A percentile compares a stretch with the other conserved stretches of the same genome.
Conservation (phyloP, 2,888 invertebrate genomes). For the Nipponacmea schrenckii region DNA sequence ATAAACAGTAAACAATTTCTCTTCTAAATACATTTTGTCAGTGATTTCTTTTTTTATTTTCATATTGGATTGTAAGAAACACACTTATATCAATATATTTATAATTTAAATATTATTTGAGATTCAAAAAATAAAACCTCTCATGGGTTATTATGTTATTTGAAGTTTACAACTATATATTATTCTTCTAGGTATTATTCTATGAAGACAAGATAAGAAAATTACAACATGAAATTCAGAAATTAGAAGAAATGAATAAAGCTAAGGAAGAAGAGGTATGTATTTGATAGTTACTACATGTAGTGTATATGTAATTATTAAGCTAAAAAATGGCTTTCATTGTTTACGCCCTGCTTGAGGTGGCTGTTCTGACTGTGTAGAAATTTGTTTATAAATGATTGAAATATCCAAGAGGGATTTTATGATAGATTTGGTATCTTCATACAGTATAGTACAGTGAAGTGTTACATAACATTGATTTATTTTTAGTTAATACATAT, state of each 20-base stretch:
- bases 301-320: not conserved
- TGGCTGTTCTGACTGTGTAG: not conserved
- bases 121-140: no score
- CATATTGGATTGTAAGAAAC: no score
- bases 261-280: slow-evolving; percentile 57
- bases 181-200: slow-evolving; percentile 44
- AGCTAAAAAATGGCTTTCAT: not conserved
- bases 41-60: no score
- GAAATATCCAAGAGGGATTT: no score
- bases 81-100: no score
- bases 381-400: no score
- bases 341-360: not conserved
- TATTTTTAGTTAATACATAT: slow-evolving; percentile 51
- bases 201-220: slow-evolving; percentile 64
- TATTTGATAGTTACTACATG: not conserved
- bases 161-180: not conserved
- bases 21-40: no score
- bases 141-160: no score
- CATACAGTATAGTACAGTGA: no score
- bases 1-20: no score
- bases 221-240: slow-evolving; percentile 59
- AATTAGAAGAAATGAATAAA: slow-evolving; percentile 61
- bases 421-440: no score
- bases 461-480: not conserved
- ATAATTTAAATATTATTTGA: no score